Evolutionary conservation across 1,140 invertebrate species (phyloP), one percentile per base, ranked within the genome.

Genomic region (Coboldia fuscipes): DNA sequence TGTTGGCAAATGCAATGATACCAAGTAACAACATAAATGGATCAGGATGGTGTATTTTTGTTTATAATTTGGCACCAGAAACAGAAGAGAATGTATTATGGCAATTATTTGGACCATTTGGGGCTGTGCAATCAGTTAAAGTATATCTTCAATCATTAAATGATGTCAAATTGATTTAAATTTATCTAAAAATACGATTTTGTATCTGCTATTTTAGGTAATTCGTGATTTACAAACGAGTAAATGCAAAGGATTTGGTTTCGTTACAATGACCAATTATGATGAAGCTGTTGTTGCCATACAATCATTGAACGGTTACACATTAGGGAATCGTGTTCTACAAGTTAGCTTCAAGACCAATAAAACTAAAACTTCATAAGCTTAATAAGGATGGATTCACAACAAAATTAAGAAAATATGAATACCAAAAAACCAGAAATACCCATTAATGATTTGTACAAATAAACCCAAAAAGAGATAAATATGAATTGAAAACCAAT

Each of bases 221-320:
- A 94, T 97, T 48, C 75, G 92, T 39, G 93, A 97, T 62, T 70
- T 90, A 48, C 84, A 94, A 59, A 94, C 92, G 39, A 92, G 94
- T 64, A 97, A 97, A 62, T 97, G 94, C 71, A 97, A 97, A 63
- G 94, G 94, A 44, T 97, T 96, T 58, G 94, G 90, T n/a, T 97
- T 97, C 60, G 92, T 99, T 37, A 97, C 90, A 35, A 98, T 98
- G 94, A 96, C 89, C 47, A 96, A 97, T 60, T 97, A 97, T 62
- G 92, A 97, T 57, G 93, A 97, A 56, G 90, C 93, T 10, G 74
- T 94, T 17, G 79, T 93, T 39, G 93, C 94, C 34, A 97, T 98
- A 47, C 88, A 93, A 58, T 89, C 85, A 39, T 70, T 98, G 37
- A 97, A 98, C 61, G 93, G 93, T 33, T 97, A 94, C 62, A 90